Evolutionary conservation across 2,888 invertebrate species (phyloP), one percentile per base, ranked within the genome.

Genomic region (Ennomos fuscantarius): DNA sequence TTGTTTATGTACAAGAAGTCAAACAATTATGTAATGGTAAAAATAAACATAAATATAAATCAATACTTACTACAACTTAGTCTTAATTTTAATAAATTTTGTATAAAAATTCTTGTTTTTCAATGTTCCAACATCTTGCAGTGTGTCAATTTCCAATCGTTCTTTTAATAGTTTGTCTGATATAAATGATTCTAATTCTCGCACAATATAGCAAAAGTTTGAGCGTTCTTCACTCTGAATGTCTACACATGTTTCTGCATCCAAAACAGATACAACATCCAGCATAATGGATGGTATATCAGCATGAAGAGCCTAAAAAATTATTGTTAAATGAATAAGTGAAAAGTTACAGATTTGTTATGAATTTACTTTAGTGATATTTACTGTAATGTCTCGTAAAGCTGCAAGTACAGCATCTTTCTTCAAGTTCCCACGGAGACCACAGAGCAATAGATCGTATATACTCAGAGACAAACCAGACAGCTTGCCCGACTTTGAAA

Each of bases 51-150:
- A 40, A 52, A 53, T 51, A 53, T 45, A 13, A 8, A 32, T 37
- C 40, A 35, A 69, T 88, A 96, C 98, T 95, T 94, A 99, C 98
- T 98, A 99, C 78, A 99, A 93, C 89, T 98, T 98, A 46, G 99
- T 99, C 93, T 99, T 99, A 58, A 98, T 96, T 94, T 98, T 98
- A 74, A 99, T 99, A 86, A 98, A 99, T 85, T 98, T 98, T 43
- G 97, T 97, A 84, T 97, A 97, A 89, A 97, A 97, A 70, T 95
- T 96, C 81, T 96, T 96, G 79, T 97, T 97, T 76, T 96, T 96
- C 47, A 99, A 93, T 65, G 97, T 96, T 24, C 97, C 97, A 60
- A 97, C 96, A 93, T 97, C 98, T 85, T 98, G 97, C 35, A 99
- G 89, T 0, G 98, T 97, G 73, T 99, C 99, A 76, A 97, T 96